A percentile compares a stretch with the other conserved stretches of the same genome.
Evolutionary conservation across 2,888 invertebrate genomes (phyloP).

Genomic region (Pseudococcus jackbeardsleyi): DNA sequence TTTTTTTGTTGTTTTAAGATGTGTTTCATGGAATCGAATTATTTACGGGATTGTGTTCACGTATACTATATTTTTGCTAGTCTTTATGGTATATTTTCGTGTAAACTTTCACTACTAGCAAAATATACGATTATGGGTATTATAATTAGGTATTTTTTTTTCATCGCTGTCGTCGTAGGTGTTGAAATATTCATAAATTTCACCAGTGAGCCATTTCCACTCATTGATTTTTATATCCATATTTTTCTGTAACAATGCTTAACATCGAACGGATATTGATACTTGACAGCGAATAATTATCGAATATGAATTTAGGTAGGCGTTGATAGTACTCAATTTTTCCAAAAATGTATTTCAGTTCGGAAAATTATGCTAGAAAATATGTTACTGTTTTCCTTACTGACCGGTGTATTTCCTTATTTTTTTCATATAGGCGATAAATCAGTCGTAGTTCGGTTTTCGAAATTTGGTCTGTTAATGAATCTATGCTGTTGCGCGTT

Average conservation of each 20-base stretch:
- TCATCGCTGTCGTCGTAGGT: neutral
- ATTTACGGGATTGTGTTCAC: conserved; percentile 42
- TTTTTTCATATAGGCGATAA: neutral
- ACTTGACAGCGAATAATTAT: neutral
- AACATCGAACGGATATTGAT: neutral
- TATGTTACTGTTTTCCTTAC: neutral
- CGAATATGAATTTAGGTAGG: neutral
- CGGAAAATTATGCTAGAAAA: neutral
- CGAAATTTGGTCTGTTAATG: conserved; percentile 52
- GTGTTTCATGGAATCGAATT: neutral
- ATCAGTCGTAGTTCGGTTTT: neutral
- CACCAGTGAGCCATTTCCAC: neutral
- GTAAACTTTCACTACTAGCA: conserved; percentile 55
- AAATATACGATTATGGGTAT: conserved; percentile 37
- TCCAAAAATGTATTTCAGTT: neutral
- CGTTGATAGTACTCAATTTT: neutral
- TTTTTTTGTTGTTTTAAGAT: neutral
- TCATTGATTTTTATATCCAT: neutral
- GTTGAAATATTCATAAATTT: neutral
- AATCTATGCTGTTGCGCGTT: conserved; percentile 41
- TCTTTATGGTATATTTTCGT: conserved; percentile 16
- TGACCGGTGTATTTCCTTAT: conserved; percentile 32
- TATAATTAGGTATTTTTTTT: neutral
- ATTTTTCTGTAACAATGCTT: neutral
- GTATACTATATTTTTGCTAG: conserved; percentile 34